These are phyloP conservation scores for Pteronotus mesoamericanus DNA, from an alignment of 2,797 vertebrate genomes.

Conservation along the genomic window DNA sequence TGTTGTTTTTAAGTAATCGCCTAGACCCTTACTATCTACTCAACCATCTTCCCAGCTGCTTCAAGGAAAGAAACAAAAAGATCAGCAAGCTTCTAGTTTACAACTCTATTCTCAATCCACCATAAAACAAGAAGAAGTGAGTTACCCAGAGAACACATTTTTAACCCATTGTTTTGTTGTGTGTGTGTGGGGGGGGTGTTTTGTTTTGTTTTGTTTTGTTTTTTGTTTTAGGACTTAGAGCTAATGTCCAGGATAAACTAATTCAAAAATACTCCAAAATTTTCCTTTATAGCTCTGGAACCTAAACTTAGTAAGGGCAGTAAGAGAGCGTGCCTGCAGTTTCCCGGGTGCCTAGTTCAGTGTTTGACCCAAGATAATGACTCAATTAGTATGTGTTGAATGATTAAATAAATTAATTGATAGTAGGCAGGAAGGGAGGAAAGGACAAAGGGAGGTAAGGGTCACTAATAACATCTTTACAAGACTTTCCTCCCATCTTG, in stretches of 20 bases:
- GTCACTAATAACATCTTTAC: slow-evolving; percentile 15
- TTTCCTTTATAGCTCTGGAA: background rate
- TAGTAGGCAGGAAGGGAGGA: background rate
- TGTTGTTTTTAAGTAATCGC: background rate
- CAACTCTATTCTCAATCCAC: background rate
- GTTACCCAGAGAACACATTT: background rate
- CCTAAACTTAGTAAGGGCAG: background rate
- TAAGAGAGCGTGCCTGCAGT: background rate
- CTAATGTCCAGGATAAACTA: background rate
- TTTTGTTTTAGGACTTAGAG: background rate
- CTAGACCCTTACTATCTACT: background rate
- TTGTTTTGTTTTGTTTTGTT: no score
- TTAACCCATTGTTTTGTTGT: background rate
- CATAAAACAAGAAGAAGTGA: background rate
- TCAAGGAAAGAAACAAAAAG: slow-evolving; percentile 4
- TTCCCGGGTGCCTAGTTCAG: background rate
- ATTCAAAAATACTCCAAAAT: background rate
- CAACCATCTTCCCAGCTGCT: background rate
- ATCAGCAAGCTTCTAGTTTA: background rate
- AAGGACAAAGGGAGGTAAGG: background rate
- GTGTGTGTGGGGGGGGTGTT: no score
- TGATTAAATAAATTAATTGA: slow-evolving; percentile 31
- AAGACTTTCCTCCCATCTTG: background rate
- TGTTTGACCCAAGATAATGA: background rate
- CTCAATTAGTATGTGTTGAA: background rate